Percentiles rank a stretch among this genome's conserved stretches.
Evolutionary conservation across 2,888 invertebrate species (phyloP).

Genomic region (Heliconius cydno): DNA sequence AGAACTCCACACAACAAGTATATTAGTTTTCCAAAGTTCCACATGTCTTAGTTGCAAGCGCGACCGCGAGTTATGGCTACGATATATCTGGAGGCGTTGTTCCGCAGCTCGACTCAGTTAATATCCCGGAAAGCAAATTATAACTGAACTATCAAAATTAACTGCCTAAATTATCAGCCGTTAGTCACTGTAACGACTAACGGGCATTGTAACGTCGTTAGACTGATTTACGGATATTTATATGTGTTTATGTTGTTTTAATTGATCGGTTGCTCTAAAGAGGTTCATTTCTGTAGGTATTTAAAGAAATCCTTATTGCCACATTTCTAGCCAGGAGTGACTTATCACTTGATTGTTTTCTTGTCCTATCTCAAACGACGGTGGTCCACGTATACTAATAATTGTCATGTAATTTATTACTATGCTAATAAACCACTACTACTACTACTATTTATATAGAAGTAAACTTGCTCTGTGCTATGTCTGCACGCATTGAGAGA

Average conservation of each 20-base stretch:
- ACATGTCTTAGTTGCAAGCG: constrained; percentile 17
- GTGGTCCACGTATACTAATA: neutral
- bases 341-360: neutral
- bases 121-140: constrained; percentile 41
- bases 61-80: constrained; percentile 2
- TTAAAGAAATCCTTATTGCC: too few species aligned
- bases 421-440: neutral
- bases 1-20: neutral
- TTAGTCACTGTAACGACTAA: constrained; percentile 34
- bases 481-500: neutral
- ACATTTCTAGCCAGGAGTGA: neutral
- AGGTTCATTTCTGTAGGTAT: too few species aligned
- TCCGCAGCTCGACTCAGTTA: constrained; percentile 29
- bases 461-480: neutral
- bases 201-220: constrained; percentile 32
- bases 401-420: neutral
- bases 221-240: constrained; percentile 38
- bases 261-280: constrained; percentile 10
- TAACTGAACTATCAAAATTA: constrained; percentile 41
- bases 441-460: neutral
- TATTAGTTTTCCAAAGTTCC: constrained; percentile 19
- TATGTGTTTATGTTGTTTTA: constrained; percentile 10
- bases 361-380: neutral
- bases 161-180: constrained; percentile 39
- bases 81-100: constrained; percentile 29